A percentile compares a stretch with the other conserved stretches of the same genome.
These are phyloP conservation scores for Potorous gilbertii DNA, from an alignment of 2,797 vertebrate species.

Conservation along the genomic window DNA sequence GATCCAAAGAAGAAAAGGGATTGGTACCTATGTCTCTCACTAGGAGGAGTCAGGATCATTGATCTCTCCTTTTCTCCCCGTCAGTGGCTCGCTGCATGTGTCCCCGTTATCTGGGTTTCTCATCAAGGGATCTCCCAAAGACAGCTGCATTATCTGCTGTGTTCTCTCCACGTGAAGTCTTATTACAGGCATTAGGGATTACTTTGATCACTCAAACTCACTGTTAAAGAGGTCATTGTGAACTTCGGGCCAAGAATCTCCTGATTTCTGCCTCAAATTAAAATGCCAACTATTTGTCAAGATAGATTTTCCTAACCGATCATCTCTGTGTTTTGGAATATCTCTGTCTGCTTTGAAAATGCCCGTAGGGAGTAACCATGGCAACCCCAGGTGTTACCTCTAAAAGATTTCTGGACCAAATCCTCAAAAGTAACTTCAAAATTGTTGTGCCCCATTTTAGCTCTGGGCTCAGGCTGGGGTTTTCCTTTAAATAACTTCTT, in stretches of 20 bases:
- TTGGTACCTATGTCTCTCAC: neutral
- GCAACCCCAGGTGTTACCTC: constrained; percentile 43
- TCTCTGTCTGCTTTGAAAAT: constrained; percentile 49
- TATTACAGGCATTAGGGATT: neutral
- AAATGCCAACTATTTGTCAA: constrained; percentile 55
- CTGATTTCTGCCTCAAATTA: constrained; percentile 52
- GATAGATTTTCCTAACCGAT: constrained; percentile 47
- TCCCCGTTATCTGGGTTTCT: neutral
- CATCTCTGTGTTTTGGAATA: neutral
- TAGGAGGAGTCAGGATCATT: neutral
- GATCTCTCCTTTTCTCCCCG: neutral
- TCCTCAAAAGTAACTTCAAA: constrained; percentile 63
- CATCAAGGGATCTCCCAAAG: neutral
- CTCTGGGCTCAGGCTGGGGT: neutral
- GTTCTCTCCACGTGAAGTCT: neutral
- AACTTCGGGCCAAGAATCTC: constrained; percentile 33
- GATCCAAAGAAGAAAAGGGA: neutral
- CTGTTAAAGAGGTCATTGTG: neutral
- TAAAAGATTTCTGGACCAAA: constrained; percentile 1
- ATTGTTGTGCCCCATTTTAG: constrained; percentile 47
- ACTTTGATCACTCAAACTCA: constrained; percentile 35
- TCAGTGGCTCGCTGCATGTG: neutral
- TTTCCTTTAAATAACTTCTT: neutral
- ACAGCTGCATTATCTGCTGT: neutral
- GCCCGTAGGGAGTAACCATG: constrained; percentile 56